Percentiles rank a stretch among this genome's conserved stretches.
phyloP scores from a whole-genome alignment of 2,797 vertebrate species.

The Onychomys arenicola region DNA sequence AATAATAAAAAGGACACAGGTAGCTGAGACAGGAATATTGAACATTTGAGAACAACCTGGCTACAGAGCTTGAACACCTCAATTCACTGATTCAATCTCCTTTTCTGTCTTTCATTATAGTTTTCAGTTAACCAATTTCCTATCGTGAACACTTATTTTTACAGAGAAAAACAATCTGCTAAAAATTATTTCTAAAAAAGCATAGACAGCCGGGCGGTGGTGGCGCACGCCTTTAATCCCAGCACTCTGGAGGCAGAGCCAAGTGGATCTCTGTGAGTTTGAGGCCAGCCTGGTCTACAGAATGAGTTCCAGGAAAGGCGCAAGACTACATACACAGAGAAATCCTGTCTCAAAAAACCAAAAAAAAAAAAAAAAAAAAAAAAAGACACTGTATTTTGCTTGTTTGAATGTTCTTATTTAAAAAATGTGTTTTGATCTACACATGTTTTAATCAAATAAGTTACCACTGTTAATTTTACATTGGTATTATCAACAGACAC shows the following conservation, averaged over 20 bases:
- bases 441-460: background rate
- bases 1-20: background rate
- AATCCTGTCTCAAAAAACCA: too few species aligned
- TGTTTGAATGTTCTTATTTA: background rate
- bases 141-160: background rate
- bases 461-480: constrained; percentile 3
- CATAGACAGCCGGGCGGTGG: too few species aligned
- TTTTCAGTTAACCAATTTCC: background rate
- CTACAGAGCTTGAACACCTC: background rate
- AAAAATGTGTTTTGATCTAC: background rate
- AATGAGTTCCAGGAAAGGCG: too few species aligned
- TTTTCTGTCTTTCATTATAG: background rate
- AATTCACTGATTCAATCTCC: background rate
- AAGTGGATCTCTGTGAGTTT: too few species aligned
- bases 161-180: background rate
- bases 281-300: too few species aligned
- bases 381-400: background rate
- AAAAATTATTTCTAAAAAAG: background rate
- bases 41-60: background rate
- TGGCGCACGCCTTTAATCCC: too few species aligned
- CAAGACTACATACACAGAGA: too few species aligned
- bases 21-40: background rate
- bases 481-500: background rate
- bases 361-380: too few species aligned
- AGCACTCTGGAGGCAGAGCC: too few species aligned